Evolutionary conservation across 2,113 vertebrate species (phyloP).

Genomic region (Anolis sagrei): DNA sequence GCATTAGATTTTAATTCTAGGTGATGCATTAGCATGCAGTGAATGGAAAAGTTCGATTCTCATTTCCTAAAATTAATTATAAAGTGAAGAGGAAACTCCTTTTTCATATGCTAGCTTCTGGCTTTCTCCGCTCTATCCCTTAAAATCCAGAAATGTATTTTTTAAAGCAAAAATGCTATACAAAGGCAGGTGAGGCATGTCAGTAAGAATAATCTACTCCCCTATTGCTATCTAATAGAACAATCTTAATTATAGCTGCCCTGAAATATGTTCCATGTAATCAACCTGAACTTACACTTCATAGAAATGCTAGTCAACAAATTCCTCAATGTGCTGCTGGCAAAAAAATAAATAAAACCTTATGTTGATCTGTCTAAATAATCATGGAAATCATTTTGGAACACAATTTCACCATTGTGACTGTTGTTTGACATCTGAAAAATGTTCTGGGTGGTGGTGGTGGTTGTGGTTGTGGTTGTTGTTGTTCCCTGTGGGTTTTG

Average conservation of each 20-base stretch:
- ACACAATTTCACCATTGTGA: not conserved
- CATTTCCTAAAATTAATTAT: conserved; percentile 12
- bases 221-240: not conserved
- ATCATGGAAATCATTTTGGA: no score
- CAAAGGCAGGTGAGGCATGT: not conserved
- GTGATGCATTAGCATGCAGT: conserved; percentile 27
- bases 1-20: conserved; percentile 4
- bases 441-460: no score
- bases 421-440: not conserved
- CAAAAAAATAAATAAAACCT: no score
- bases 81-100: not conserved
- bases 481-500: no score
- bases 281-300: not conserved
- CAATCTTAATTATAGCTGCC: not conserved
- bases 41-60: not conserved
- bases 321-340: no score
- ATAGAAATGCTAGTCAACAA: not conserved
- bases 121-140: not conserved
- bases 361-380: no score
- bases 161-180: not conserved
- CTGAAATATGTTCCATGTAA: not conserved
- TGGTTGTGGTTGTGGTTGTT: no score
- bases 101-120: not conserved
- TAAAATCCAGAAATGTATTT: not conserved
- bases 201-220: not conserved